Evolutionary conservation across 2,888 invertebrate genomes (phyloP).

Genomic region (Xanthia icteritia): DNA sequence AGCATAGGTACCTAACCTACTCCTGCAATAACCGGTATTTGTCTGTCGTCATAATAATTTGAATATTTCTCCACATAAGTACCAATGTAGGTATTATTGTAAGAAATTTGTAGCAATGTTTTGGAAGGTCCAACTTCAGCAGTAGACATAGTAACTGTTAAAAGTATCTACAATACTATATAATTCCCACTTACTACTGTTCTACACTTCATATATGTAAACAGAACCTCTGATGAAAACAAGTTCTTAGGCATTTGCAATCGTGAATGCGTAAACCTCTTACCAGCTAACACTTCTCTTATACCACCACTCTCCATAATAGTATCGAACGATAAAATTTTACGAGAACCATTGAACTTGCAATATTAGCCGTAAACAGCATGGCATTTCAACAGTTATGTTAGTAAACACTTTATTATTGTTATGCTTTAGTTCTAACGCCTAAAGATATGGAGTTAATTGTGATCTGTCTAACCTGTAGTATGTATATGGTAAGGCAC

Average conservation of each 20-base stretch:
- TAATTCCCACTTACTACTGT: neutral
- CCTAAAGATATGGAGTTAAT: constrained; percentile 21
- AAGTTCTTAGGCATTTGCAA: constrained; percentile 15
- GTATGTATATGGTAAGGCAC: constrained; percentile 1
- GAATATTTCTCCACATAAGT: neutral
- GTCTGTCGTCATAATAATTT: neutral
- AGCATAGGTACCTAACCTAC: neutral
- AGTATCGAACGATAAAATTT: constrained; percentile 55
- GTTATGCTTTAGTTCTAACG: constrained; percentile 32
- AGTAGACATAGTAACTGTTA: neutral
- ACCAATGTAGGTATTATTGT: neutral
- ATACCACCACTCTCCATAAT: constrained; percentile 15
- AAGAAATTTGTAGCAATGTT: neutral
- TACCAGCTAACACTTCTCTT: constrained; percentile 17
- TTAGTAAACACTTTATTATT: constrained; percentile 46
- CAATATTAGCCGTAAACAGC: constrained; percentile 41
- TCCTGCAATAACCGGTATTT: neutral
- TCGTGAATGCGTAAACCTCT: constrained; percentile 5
- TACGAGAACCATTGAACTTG: constrained; percentile 59
- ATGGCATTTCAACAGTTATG: constrained; percentile 46
- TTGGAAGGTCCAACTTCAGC: neutral
- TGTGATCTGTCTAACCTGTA: constrained; percentile 12
- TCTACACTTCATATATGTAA: neutral
- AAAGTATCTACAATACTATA: neutral
- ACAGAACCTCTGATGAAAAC: constrained; percentile 12